phyloP scores from a whole-genome alignment of 1,140 invertebrate species.

The Drosophila biarmipes region DNA sequence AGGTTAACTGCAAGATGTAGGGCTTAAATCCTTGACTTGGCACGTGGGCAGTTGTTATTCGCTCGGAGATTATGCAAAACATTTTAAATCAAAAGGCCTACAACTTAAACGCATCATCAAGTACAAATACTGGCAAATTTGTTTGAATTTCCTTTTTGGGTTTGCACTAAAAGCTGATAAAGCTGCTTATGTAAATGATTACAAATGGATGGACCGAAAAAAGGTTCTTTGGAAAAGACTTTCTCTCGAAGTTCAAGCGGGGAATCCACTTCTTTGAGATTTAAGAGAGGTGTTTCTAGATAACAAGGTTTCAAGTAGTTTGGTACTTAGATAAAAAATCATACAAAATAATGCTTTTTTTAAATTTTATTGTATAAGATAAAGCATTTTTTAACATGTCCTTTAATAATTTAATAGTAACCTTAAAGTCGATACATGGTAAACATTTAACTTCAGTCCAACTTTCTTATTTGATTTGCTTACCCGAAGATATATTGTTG shows the following conservation, averaged over 20 bases:
- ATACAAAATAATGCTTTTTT: too few relatives aligned
- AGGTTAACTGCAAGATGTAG: neutral
- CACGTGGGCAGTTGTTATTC: conserved; percentile 30
- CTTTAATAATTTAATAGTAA: neutral
- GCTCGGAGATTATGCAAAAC: conserved; percentile 44
- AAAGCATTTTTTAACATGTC: too few relatives aligned
- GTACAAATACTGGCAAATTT: conserved; percentile 32
- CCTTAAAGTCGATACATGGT: neutral
- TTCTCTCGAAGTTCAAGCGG: conserved; percentile 1
- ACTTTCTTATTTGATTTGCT: conserved; percentile 21
- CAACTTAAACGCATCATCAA: conserved; percentile 39
- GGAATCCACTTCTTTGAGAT: neutral
- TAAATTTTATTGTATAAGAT: too few relatives aligned
- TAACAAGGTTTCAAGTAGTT: neutral
- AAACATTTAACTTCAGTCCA: neutral
- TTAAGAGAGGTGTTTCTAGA: neutral
- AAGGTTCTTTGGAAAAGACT: conserved; percentile 5
- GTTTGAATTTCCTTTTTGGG: conserved; percentile 13
- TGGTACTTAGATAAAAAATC: too few relatives aligned
- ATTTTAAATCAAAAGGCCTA: conserved; percentile 39
- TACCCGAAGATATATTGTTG: conserved; percentile 1
- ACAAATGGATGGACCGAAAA: conserved; percentile 39
- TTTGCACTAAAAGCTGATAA: conserved; percentile 32
- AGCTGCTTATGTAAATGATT: conserved; percentile 76
- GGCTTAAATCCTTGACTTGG: conserved; percentile 26